Percentiles rank a stretch among this genome's conserved stretches.
These are phyloP conservation scores for Neuroterus valhalla DNA, from an alignment of 1,140 invertebrate species.

Conservation along the genomic window DNA sequence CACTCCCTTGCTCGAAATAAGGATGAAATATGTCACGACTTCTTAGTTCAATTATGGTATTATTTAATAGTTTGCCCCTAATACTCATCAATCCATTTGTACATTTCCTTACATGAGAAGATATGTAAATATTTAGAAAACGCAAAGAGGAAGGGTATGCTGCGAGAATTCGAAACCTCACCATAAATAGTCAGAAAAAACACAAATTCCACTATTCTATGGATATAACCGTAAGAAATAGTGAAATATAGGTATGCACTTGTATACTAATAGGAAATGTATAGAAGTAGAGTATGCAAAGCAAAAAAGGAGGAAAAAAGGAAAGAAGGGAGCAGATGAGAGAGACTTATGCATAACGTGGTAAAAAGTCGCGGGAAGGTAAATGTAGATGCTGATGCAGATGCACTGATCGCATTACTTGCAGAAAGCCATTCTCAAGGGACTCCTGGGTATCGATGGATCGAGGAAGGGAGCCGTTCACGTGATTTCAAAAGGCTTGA, in stretches of 20 bases:
- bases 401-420: slow-evolving; percentile 14
- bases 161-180: too few species aligned
- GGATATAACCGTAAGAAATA: too few species aligned
- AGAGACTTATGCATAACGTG: slow-evolving; percentile 3
- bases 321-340: not conserved
- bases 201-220: too few species aligned
- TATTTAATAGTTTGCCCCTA: too few species aligned
- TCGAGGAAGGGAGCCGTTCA: slow-evolving; percentile 33
- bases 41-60: too few species aligned
- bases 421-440: slow-evolving; percentile 23
- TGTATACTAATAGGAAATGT: not conserved
- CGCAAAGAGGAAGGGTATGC: too few species aligned
- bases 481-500: slow-evolving; percentile 47
- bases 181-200: too few species aligned
- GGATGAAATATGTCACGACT: too few species aligned
- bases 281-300: slow-evolving; percentile 1
- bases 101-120: too few species aligned
- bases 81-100: too few species aligned
- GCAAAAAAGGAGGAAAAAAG: not conserved
- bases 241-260: not conserved
- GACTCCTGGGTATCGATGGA: slow-evolving; percentile 11
- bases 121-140: too few species aligned
- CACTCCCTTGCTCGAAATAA: too few species aligned
- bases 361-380: slow-evolving; percentile 3
- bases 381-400: slow-evolving; percentile 23